These are phyloP conservation scores for Tethya wilhelma DNA, from an alignment of 37 sponge, comb jelly and placozoan genomes.

Conservation along the genomic window DNA sequence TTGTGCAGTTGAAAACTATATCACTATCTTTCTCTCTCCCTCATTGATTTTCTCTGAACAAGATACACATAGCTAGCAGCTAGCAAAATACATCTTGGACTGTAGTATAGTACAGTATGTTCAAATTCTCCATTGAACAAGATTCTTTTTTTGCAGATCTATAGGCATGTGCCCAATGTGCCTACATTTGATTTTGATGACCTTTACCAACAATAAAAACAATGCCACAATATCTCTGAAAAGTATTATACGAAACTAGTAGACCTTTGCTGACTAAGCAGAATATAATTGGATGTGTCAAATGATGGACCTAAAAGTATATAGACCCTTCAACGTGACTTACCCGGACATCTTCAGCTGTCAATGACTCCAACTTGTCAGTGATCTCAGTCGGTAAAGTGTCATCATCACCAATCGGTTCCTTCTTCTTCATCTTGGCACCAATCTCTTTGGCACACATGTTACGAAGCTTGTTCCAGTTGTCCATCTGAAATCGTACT, in stretches of 20 bases:
- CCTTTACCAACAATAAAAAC: too few species aligned
- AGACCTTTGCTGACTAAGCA: too few species aligned
- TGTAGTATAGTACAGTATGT: too few species aligned
- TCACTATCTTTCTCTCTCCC: neutral
- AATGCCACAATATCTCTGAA: too few species aligned
- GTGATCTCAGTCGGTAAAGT: slow-evolving; percentile 45
- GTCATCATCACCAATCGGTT: slow-evolving; percentile 70
- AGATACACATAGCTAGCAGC: too few species aligned
- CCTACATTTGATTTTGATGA: too few species aligned
- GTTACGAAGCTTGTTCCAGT: slow-evolving; percentile 93
- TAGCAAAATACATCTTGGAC: too few species aligned
- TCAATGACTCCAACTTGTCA: slow-evolving; percentile 57
- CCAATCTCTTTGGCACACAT: slow-evolving; percentile 85
- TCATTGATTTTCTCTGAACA: neutral
- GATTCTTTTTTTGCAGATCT: too few species aligned
- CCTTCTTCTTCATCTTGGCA: slow-evolving; percentile 90
- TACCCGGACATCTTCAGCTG: slow-evolving; percentile 67
- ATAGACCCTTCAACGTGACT: neutral
- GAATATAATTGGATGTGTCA: neutral
- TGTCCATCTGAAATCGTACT: slow-evolving; percentile 91
- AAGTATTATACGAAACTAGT: too few species aligned
- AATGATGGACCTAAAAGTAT: neutral
- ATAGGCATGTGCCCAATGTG: too few species aligned
- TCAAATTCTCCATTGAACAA: too few species aligned
- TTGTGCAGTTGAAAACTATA: too few species aligned